A percentile compares a stretch with the other conserved stretches of the same genome.
Evolutionary conservation across 2,797 vertebrate genomes (phyloP).

Genomic region (Pogoniulus pusillus): DNA sequence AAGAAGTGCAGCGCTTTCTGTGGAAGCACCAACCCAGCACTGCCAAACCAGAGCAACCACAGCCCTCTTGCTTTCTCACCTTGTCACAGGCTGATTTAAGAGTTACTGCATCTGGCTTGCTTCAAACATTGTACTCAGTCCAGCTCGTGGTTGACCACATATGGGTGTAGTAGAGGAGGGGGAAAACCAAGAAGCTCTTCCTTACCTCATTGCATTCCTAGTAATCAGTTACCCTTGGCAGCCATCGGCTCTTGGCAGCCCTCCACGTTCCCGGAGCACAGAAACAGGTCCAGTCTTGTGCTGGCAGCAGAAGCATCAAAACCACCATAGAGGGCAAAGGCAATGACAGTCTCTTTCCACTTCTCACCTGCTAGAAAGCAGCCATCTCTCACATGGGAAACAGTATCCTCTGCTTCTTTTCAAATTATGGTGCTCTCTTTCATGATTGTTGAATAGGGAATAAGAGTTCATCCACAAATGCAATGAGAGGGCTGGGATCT

Average conservation of each 20-base stretch:
- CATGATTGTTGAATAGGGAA: neutral
- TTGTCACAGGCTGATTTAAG: slow-evolving; percentile 13
- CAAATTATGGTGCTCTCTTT: neutral
- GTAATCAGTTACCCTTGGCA: slow-evolving; percentile 34
- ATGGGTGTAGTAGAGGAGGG: neutral
- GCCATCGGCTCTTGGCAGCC: slow-evolving; percentile 4
- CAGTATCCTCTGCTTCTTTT: neutral
- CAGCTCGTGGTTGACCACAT: neutral
- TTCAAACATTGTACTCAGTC: neutral
- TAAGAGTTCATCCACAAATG: neutral
- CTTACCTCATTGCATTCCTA: slow-evolving; percentile 24
- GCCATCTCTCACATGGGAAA: neutral
- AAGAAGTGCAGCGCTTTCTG: neutral
- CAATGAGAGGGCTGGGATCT: neutral
- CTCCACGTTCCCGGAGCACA: neutral
- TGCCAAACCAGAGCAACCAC: neutral
- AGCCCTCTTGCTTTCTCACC: neutral
- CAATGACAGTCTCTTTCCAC: neutral
- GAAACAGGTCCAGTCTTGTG: neutral
- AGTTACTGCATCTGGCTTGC: slow-evolving; percentile 15
- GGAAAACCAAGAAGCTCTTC: slow-evolving; percentile 38
- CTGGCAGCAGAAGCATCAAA: neutral
- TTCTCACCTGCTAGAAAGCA: neutral
- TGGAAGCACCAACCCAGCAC: neutral
- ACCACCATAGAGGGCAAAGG: neutral